Conservation (phyloP, 2,888 invertebrate genomes). For the Dromius quadrimaculatus region DNA sequence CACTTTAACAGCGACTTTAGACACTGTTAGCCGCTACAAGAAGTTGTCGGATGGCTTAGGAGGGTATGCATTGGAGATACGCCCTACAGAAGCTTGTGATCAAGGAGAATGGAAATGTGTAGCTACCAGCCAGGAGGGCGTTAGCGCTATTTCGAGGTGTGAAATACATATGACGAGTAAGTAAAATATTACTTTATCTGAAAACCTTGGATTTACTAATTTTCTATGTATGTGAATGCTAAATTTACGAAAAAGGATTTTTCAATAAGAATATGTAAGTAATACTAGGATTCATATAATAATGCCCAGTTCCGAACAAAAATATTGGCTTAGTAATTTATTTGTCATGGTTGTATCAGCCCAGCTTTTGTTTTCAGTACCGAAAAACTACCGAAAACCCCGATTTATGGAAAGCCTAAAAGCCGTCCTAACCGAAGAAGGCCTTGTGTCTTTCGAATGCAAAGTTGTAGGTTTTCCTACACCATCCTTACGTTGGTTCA, state of each 20-base stretch:
- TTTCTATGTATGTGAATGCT: no score
- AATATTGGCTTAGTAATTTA: no score
- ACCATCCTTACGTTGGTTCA: constrained; percentile 89
- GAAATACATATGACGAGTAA: constrained; percentile 83
- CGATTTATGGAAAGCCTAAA: constrained; percentile 91
- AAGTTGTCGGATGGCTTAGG: constrained; percentile 86
- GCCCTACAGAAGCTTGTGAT: constrained; percentile 82
- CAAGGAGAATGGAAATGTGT: constrained; percentile 94
- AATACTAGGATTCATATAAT: no score
- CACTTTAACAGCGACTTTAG: constrained; percentile 76
- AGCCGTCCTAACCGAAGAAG: constrained; percentile 91
- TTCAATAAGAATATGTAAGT: no score
- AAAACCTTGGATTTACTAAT: no score
- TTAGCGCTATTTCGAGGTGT: constrained; percentile 81
- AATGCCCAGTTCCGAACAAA: no score
- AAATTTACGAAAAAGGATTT: no score
- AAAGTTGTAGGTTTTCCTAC: constrained; percentile 94
- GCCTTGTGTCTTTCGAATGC: constrained; percentile 92
- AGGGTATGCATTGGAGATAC: constrained; percentile 81
- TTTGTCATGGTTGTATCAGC: no score
- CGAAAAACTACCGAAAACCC: constrained; percentile 90
- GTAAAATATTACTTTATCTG: no score
- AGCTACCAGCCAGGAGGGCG: constrained; percentile 81
- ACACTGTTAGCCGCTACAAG: constrained; percentile 72
- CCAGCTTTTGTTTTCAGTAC: no score